Conservation (phyloP, 2,797 vertebrate species). For the Heteromormyrus szaboi region DNA sequence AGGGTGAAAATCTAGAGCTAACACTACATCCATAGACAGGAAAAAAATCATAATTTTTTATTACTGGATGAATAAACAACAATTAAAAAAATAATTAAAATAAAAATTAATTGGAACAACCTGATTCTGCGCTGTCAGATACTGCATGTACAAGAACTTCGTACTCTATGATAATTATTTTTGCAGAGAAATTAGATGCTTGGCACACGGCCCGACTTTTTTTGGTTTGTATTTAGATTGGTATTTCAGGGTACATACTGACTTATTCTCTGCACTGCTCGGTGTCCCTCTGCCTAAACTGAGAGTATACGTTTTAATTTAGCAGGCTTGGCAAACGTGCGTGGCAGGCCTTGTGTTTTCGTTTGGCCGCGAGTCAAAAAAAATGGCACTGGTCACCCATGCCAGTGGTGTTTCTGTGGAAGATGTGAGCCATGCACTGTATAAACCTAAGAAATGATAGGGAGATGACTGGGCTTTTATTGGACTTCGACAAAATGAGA, state of each 20-base stretch:
- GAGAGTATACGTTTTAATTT: neutral
- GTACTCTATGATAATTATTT: neutral
- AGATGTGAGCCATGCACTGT: neutral
- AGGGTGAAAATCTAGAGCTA: neutral
- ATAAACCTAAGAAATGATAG: neutral
- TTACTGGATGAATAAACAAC: neutral
- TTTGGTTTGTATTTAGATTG: neutral
- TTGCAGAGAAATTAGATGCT: neutral
- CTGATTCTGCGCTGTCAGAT: neutral
- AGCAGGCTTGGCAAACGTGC: neutral
- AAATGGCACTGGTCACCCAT: neutral
- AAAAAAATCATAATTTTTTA: neutral
- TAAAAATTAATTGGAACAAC: neutral
- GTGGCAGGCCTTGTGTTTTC: neutral
- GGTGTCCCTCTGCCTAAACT: neutral
- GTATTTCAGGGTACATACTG: neutral
- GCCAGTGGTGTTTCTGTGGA: neutral
- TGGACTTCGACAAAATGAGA: neutral
- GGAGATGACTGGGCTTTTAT: neutral
- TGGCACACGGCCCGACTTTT: neutral
- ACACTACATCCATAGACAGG: neutral
- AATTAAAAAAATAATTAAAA: neutral
- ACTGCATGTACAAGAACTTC: neutral
- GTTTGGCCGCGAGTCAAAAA: neutral
- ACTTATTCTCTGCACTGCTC: neutral